These are phyloP conservation scores for Strigamia maritima DNA, from an alignment of 2,888 invertebrate species.

Conservation along the genomic window DNA sequence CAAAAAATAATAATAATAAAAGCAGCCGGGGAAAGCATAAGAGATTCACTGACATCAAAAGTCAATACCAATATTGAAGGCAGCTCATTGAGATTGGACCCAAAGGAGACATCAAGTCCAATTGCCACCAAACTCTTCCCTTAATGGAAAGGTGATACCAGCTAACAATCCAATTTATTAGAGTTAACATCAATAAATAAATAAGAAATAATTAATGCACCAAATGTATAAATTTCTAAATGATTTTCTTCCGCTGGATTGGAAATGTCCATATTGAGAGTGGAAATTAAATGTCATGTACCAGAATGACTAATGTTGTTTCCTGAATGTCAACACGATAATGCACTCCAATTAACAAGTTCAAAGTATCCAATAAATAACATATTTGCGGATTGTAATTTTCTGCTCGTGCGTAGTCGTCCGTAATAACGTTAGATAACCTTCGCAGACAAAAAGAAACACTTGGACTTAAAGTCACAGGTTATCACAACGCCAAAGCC, in stretches of 20 bases:
- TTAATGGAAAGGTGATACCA: background rate
- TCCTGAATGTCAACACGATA: background rate
- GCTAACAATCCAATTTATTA: background rate
- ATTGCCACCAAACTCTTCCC: background rate
- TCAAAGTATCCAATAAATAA: background rate
- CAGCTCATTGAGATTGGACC: background rate
- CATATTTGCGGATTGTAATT: background rate
- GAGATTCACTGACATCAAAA: background rate
- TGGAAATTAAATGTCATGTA: background rate
- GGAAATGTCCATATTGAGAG: background rate
- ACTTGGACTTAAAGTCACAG: background rate
- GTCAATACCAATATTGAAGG: background rate
- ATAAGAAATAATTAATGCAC: too few species aligned
- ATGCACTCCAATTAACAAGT: background rate
- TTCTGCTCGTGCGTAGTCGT: background rate
- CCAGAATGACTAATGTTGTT: background rate
- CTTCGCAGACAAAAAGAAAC: background rate
- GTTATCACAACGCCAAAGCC: background rate
- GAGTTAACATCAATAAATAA: background rate
- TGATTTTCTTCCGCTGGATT: background rate
- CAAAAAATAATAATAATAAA: background rate
- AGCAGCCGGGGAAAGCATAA: background rate
- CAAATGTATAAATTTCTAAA: background rate
- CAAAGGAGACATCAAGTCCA: background rate
- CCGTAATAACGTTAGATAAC: background rate